Evolutionary conservation across 2,888 invertebrate species (phyloP), one percentile per base, ranked within the genome.

Genomic region (Hirtodrosophila trivittata): DNA sequence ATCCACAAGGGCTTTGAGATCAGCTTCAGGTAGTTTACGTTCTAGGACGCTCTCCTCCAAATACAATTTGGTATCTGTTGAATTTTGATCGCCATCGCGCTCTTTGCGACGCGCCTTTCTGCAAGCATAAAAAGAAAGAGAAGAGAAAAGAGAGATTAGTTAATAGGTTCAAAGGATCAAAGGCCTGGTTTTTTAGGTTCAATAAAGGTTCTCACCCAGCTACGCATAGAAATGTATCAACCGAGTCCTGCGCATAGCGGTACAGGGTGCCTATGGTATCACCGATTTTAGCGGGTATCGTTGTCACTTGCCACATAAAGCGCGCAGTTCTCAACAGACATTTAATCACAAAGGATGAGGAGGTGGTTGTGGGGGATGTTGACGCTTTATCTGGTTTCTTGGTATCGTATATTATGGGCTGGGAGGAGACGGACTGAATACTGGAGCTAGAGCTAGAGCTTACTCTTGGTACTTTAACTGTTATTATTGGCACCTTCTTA

Each of bases 51-150:
- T 95, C 91, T 97, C 97, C 93, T 98, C 97, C 92, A 98, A 94
- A 93, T 98, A 98, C 90, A 97, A 93, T 93, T 97, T 97, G 89
- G 96, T 95, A 92, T 95, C 97, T 91, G 94, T 95, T 90, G 93
- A 94, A 91, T 92, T 92, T 91, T 94, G 93, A 91, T 94, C 93
- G 87, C 94, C 94, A 91, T 97, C 97, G 91, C 97, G 97, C 92
- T 98, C 98, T 93, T 97, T 97, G 92, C 97, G 96, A 92, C 97
- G 95, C 92, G 97, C 97, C 94, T 98, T 98, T 95, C 98, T 98
- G 93, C 74, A 93, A 92, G 73, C 60, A 86, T 14, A 89, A n/a
- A 68, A 71, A 57, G 38, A 60, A 16, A 57, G 59, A 37, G 16
- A 55, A 47, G 10, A 35, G 1, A 13, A 37, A 30, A 16, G 41